Percentiles rank a stretch among this genome's conserved stretches.
Conservation (phyloP, 2,797 vertebrate species). For the Enteromius paludinosus region DNA sequence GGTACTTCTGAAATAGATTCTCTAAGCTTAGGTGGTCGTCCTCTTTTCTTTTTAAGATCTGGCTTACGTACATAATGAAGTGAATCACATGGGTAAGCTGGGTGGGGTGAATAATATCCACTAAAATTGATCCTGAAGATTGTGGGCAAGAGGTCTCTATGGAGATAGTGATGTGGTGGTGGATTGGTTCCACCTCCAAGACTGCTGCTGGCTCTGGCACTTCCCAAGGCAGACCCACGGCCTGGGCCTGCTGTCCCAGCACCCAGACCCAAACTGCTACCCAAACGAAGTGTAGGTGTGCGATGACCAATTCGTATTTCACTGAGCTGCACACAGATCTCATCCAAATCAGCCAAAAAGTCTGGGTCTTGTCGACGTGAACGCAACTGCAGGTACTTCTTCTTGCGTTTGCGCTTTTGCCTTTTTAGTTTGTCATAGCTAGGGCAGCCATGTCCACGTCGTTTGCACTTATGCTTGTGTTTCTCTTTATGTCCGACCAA, state of each 20-base stretch:
- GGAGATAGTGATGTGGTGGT: slow-evolving; percentile 91
- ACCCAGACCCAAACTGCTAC: slow-evolving; percentile 73
- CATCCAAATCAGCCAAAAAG: slow-evolving; percentile 93
- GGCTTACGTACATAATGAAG: slow-evolving; percentile 98
- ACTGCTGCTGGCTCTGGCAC: slow-evolving; percentile 68
- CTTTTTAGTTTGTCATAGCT: slow-evolving; percentile 95
- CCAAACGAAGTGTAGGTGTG: slow-evolving; percentile 78
- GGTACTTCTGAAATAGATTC: slow-evolving; percentile 97
- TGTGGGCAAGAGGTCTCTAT: slow-evolving; percentile 93
- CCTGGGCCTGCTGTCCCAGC: slow-evolving; percentile 65
- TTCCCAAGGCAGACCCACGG: slow-evolving; percentile 68
- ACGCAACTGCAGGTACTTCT: slow-evolving; percentile 94
- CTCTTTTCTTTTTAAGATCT: slow-evolving; percentile 96
- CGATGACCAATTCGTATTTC: slow-evolving; percentile 94
- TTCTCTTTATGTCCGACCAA: slow-evolving; percentile 92
- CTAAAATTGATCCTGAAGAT: slow-evolving; percentile 99
- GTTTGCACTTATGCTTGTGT: slow-evolving; percentile 98
- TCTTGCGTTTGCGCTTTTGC: slow-evolving; percentile 97
- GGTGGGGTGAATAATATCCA: slow-evolving; percentile 93
- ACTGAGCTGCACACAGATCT: slow-evolving; percentile 88
- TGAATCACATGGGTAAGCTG: slow-evolving; percentile 93
- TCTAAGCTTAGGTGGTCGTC: slow-evolving; percentile 94
- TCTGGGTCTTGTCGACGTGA: slow-evolving; percentile 91
- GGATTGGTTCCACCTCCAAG: slow-evolving; percentile 74
- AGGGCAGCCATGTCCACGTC: slow-evolving; percentile 90